Evolutionary conservation across 2,888 invertebrate species (phyloP).

Genomic region (Sarcophaga rosellei): DNA sequence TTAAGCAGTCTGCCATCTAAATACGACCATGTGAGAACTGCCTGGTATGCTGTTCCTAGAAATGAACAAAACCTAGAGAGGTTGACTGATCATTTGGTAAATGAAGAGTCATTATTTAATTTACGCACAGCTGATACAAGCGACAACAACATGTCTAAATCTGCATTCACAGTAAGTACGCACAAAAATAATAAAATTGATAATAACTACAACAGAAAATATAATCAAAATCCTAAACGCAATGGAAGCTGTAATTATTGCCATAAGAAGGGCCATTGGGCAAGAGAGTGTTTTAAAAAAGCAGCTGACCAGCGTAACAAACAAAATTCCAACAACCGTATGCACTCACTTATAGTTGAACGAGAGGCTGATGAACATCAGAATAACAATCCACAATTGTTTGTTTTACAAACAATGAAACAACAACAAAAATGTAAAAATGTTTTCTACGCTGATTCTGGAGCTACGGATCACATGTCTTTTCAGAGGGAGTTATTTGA

Average conservation of each 20-base stretch:
- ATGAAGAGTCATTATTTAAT: constrained; percentile 52
- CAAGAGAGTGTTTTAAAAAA: constrained; percentile 60
- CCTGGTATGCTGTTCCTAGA: constrained; percentile 67
- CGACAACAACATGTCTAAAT: constrained; percentile 12
- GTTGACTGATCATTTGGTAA: constrained; percentile 63
- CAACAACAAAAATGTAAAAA: constrained; percentile 41
- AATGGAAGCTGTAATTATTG: constrained; percentile 62
- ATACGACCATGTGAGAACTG: constrained; percentile 66
- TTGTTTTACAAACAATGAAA: constrained; percentile 43
- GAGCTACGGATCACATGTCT: constrained; percentile 70
- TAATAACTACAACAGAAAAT: not conserved
- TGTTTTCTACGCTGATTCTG: constrained; percentile 68
- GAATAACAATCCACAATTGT: constrained; percentile 45
- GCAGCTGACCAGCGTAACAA: constrained; percentile 54
- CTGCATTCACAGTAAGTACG: constrained; percentile 14
- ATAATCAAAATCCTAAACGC: constrained; percentile 33
- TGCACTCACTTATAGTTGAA: constrained; percentile 12
- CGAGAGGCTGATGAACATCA: not conserved
- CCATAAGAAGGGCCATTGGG: constrained; percentile 61
- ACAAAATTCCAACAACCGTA: constrained; percentile 9
- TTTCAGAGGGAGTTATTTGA: constrained; percentile 61
- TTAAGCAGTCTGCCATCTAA: constrained; percentile 62
- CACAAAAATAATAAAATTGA: constrained; percentile 26
- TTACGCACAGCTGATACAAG: constrained; percentile 7
- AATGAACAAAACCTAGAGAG: constrained; percentile 60